Conservation (phyloP, 2,113 vertebrate genomes). For the Caloenas nicobarica region DNA sequence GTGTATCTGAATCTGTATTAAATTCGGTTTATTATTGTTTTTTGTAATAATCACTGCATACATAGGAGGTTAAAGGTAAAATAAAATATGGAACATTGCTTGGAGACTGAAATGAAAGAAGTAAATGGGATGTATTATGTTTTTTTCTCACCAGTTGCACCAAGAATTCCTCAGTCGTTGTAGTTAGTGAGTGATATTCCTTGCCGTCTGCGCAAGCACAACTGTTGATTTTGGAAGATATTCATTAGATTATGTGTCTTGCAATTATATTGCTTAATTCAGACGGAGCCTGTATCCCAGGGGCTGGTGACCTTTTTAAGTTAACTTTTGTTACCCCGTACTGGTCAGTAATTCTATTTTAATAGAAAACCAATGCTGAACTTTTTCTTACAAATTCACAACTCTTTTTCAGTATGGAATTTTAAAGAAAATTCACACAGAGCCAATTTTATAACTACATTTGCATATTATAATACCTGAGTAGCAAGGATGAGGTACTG, state of each 20-base stretch:
- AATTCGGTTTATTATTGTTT: neutral
- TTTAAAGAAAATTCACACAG: neutral
- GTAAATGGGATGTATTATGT: neutral
- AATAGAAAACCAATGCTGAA: neutral
- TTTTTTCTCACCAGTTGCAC: neutral
- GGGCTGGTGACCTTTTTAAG: conserved; percentile 37
- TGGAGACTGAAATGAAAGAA: neutral
- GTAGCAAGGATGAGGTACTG: neutral
- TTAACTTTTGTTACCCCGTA: conserved; percentile 3
- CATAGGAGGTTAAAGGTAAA: neutral
- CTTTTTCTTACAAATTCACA: neutral
- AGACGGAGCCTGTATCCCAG: neutral
- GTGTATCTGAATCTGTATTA: neutral
- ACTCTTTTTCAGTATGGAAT: neutral
- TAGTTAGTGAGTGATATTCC: neutral
- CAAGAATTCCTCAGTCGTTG: neutral
- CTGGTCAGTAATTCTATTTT: neutral
- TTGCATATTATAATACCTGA: neutral
- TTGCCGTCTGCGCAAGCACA: neutral
- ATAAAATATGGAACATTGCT: neutral
- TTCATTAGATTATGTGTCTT: conserved; percentile 1
- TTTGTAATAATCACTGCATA: neutral
- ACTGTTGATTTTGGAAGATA: conserved; percentile 49
- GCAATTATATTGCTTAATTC: conserved; percentile 54
- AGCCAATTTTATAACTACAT: neutral